These are phyloP conservation scores for Sebastes aleutianus DNA, from an alignment of 2,797 vertebrate species.

Conservation along the genomic window DNA sequence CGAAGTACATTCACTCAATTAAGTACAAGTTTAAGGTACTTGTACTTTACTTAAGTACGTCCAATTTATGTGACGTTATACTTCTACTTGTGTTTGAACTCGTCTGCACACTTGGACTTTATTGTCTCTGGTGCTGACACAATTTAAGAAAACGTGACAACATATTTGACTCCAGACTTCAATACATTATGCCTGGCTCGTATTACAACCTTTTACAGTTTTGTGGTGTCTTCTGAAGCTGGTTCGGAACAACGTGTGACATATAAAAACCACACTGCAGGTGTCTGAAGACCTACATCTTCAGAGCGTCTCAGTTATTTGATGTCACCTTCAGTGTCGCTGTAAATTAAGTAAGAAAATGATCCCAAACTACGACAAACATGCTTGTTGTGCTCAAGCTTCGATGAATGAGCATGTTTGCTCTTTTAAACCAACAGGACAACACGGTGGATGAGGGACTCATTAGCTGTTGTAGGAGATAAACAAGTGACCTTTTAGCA, in stretches of 20 bases:
- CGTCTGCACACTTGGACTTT: neutral
- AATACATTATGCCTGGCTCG: neutral
- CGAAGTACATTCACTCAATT: no score
- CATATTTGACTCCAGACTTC: slow-evolving; percentile 1
- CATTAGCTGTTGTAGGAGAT: neutral
- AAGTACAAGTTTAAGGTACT: no score
- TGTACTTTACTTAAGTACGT: no score
- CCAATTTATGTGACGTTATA: neutral
- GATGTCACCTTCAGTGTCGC: neutral
- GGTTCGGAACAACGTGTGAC: slow-evolving; percentile 50
- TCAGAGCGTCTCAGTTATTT: neutral
- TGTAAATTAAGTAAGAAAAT: neutral
- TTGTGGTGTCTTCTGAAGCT: slow-evolving; percentile 19
- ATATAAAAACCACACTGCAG: slow-evolving; percentile 54
- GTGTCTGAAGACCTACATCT: slow-evolving; percentile 34
- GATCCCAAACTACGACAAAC: neutral
- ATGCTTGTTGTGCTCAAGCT: neutral
- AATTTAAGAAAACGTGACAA: neutral
- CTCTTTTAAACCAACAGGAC: neutral
- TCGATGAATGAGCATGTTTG: neutral
- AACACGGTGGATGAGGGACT: neutral
- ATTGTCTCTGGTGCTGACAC: neutral
- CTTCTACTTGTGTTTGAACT: neutral
- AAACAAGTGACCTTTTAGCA: slow-evolving; percentile 6
- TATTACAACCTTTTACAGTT: neutral